phyloP scores from a whole-genome alignment of 2,888 invertebrate genomes.

The Platycheirus albimanus region DNA sequence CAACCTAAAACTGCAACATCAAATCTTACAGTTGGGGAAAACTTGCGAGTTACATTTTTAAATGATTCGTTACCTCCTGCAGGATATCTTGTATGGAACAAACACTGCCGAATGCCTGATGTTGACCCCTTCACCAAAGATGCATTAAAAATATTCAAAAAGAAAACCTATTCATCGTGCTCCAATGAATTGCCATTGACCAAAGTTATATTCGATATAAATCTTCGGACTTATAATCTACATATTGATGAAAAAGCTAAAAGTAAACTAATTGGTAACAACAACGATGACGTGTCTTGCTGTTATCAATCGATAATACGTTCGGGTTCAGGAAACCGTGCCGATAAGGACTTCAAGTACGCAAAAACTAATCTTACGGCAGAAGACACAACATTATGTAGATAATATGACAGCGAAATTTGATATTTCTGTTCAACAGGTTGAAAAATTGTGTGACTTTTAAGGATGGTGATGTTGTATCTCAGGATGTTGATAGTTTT shows the following conservation, averaged over 20 bases:
- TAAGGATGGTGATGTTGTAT: conserved; percentile 76
- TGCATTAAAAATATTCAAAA: conserved; percentile 83
- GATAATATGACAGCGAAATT: background rate
- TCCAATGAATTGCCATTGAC: conserved; percentile 74
- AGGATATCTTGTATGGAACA: conserved; percentile 83
- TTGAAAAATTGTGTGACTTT: conserved; percentile 76
- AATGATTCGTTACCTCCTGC: conserved; percentile 57
- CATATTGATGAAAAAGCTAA: conserved; percentile 73
- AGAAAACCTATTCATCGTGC: conserved; percentile 82
- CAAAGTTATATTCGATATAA: conserved; percentile 73
- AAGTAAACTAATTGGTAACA: conserved; percentile 6
- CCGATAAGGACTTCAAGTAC: conserved; percentile 78
- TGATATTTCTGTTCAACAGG: conserved; percentile 62
- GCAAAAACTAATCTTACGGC: conserved; percentile 30
- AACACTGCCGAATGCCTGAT: conserved; percentile 86
- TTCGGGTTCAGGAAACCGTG: conserved; percentile 75
- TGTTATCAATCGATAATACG: conserved; percentile 80
- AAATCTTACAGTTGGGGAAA: too few species aligned
- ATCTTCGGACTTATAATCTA: conserved; percentile 73
- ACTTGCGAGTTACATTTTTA: background rate
- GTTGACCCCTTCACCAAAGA: conserved; percentile 84
- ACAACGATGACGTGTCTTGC: conserved; percentile 76
- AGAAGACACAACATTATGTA: background rate
- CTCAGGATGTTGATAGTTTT: conserved; percentile 76
- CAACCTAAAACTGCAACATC: background rate